Evolutionary conservation across 37 sponge, comb jelly and placozoan genomes (phyloP), one percentile per base, ranked within the genome.

Genomic region (Halichondria panicea): DNA sequence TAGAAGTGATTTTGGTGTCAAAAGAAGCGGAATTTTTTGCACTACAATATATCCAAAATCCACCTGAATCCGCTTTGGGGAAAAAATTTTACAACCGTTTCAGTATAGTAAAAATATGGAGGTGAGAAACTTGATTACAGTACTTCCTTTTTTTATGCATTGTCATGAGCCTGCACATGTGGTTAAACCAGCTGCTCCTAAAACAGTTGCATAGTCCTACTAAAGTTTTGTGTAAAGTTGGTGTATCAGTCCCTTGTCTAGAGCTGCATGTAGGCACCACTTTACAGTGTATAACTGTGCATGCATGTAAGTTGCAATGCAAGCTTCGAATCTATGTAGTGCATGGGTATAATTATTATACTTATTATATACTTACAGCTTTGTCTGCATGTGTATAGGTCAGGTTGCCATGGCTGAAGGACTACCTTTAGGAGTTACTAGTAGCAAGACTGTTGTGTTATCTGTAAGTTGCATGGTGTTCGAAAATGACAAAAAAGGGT

Each of bases 21-120:
- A 58, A 6, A 58, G 59, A 58, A 58, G 59, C 24, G 28, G 28
- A 58, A 58, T 22, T 58, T 58, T 58, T 58, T 58, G 8, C n/a
- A 58, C 18, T 7, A 58, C 59, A 58, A 58, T 31, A 58, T 58
- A 58, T 58, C 59, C 59, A 58, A 58, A 58, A 58, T 58, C 59
- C 59, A 58, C 59, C 59, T 58, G 59, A 58, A 58, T 58, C 11
- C 28, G 11, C n/a, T 7, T 7, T 7, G 59, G 59, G 59, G 59
- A 58, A 58, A 58, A 30, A 18, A 30, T 58, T 22, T 58, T 58
- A 22, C 8, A 5, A 12, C n/a, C 28, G 28, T 30, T 58, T 7
- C 59, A 7, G n/a, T 31, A 22, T 18, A 30, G 59, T n/a, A n/a
- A n/a, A n/a, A n/a, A n/a, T n/a, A n/a, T n/a, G n/a, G n/a, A n/a